Percentiles rank a stretch among this genome's conserved stretches.
phyloP scores from a whole-genome alignment of 1,140 invertebrate species.

The Hyles euphorbiae region DNA sequence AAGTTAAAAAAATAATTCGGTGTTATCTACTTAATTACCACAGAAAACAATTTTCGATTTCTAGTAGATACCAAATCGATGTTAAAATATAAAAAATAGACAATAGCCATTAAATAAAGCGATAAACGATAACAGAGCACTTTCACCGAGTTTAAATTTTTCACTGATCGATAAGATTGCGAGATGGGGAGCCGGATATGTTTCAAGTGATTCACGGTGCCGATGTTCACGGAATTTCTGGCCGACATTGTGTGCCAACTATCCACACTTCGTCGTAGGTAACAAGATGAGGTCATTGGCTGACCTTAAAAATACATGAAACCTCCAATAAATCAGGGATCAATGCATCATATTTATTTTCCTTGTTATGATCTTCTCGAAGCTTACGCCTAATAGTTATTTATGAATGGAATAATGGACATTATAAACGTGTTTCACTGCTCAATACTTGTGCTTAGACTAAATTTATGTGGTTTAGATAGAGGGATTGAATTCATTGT shows the following conservation, averaged over 20 bases:
- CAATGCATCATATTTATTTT: slow-evolving; percentile 6
- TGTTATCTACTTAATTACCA: no score
- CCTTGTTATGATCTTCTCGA: background rate
- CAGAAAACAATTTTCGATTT: no score
- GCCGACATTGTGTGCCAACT: slow-evolving; percentile 10
- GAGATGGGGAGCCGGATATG: slow-evolving; percentile 21
- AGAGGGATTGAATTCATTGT: no score
- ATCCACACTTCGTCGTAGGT: slow-evolving; percentile 8
- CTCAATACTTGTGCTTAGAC: no score
- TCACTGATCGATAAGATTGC: slow-evolving; percentile 11
- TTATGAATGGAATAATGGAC: no score
- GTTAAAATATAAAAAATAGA: no score
- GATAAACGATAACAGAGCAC: slow-evolving; percentile 4
- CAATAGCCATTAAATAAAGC: no score
- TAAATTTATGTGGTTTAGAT: no score
- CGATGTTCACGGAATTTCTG: slow-evolving; percentile 19
- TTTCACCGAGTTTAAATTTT: slow-evolving; percentile 6
- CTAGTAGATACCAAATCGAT: no score
- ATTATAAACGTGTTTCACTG: no score
- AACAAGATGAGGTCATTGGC: slow-evolving; percentile 23
- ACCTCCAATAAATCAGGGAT: slow-evolving; percentile 6
- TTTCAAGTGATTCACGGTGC: slow-evolving; percentile 20
- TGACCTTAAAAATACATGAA: slow-evolving; percentile 17
- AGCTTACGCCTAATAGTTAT: no score
- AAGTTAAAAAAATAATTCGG: no score